These are phyloP conservation scores for Cladorhizidae sp. DNA, from an alignment of 37 sponge, comb jelly and placozoan genomes.

Conservation along the genomic window DNA sequence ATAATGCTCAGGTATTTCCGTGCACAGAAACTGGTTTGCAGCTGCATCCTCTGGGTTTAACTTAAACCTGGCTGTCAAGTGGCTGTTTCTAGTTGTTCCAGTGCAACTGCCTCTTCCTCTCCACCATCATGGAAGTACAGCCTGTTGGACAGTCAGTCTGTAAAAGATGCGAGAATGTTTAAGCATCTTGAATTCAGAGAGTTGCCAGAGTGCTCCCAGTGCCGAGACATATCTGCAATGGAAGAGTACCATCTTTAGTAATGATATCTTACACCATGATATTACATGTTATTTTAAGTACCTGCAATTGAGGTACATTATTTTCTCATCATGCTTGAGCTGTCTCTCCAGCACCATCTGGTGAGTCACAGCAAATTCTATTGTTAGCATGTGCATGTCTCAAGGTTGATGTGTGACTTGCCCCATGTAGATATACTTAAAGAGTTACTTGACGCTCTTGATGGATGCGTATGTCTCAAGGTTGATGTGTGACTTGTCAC, in stretches of 20 bases:
- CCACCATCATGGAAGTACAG: slow-evolving; percentile 10
- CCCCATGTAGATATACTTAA: too few relatives aligned
- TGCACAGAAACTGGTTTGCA: background rate
- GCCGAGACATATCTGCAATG: background rate
- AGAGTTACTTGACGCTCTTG: too few relatives aligned
- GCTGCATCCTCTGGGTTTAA: background rate
- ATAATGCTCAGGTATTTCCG: background rate
- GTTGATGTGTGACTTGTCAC: background rate
- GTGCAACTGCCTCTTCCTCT: background rate
- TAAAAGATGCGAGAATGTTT: background rate
- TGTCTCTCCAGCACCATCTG: background rate
- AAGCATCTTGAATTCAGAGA: background rate
- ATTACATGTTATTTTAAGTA: too few relatives aligned
- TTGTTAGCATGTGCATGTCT: background rate
- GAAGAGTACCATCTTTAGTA: too few relatives aligned
- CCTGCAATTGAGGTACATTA: background rate
- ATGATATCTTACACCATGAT: too few relatives aligned
- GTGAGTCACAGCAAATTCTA: too few relatives aligned
- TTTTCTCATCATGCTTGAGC: background rate
- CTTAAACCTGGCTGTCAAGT: background rate
- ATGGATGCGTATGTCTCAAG: too few relatives aligned
- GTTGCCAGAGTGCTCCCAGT: background rate
- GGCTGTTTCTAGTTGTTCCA: background rate
- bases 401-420: background rate
- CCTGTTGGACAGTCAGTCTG: background rate